phyloP scores from a whole-genome alignment of 2,797 vertebrate genomes.

The Epinephelus awoara region DNA sequence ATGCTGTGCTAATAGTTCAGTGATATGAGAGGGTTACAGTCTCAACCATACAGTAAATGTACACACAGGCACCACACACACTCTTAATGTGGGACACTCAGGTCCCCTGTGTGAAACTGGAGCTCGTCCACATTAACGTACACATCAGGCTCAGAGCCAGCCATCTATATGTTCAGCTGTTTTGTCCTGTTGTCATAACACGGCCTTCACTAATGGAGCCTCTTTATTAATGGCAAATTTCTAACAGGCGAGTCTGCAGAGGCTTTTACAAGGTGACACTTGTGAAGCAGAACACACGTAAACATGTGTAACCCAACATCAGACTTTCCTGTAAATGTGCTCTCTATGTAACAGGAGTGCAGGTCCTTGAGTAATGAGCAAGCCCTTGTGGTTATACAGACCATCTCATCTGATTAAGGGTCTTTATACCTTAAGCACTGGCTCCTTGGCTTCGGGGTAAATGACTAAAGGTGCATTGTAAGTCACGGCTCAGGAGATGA shows the following conservation, averaged over 20 bases:
- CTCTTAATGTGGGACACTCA: neutral
- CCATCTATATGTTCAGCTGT: conserved; percentile 18
- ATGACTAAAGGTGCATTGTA: neutral
- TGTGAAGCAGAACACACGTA: neutral
- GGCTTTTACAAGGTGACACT: conserved; percentile 1
- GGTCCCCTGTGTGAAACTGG: too few species aligned
- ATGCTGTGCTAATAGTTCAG: neutral
- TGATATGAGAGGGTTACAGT: conserved; percentile 9
- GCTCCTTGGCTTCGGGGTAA: conserved; percentile 7
- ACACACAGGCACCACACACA: neutral
- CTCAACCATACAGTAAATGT: neutral
- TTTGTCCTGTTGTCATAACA: conserved; percentile 32
- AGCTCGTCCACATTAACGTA: neutral
- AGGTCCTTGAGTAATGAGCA: conserved; percentile 1
- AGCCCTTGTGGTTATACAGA: neutral
- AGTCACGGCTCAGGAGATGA: neutral
- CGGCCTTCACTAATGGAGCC: neutral
- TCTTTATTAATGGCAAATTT: neutral
- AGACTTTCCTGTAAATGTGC: conserved; percentile 1
- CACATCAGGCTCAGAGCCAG: neutral
- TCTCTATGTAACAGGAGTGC: neutral
- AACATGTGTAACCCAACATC: neutral
- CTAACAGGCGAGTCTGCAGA: neutral
- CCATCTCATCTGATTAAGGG: conserved; percentile 35
- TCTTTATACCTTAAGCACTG: conserved; percentile 12